These are phyloP conservation scores for Apodemus speciosus DNA, from an alignment of 2,113 vertebrate species.

Conservation along the genomic window DNA sequence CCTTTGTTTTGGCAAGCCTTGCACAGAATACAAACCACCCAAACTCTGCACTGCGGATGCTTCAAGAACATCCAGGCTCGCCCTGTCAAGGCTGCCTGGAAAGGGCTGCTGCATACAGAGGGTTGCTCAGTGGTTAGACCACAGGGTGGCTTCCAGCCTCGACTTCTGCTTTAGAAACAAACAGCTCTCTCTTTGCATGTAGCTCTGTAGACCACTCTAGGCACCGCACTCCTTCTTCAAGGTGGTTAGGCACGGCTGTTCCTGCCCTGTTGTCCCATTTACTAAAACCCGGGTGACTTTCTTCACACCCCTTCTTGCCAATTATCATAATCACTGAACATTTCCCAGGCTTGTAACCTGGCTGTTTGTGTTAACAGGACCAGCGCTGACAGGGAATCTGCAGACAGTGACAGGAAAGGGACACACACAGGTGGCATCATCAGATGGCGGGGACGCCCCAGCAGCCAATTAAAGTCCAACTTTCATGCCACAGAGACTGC, in stretches of 20 bases:
- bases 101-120: background rate
- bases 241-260: constrained; percentile 51
- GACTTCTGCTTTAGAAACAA: background rate
- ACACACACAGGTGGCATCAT: constrained; percentile 63
- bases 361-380: constrained; percentile 57
- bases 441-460: constrained; percentile 53
- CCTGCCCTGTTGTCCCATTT: constrained; percentile 49
- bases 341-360: constrained; percentile 65
- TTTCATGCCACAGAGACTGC: constrained; percentile 34
- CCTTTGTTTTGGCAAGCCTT: background rate
- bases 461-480: constrained; percentile 71
- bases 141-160: background rate
- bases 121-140: background rate
- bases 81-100: background rate
- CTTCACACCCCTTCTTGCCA: constrained; percentile 62
- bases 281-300: constrained; percentile 52
- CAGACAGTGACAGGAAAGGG: constrained; percentile 59
- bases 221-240: constrained; percentile 62
- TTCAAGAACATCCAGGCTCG: background rate
- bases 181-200: constrained; percentile 45
- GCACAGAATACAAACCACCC: background rate
- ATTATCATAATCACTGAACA: constrained; percentile 59
- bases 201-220: constrained; percentile 27
- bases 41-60: background rate
- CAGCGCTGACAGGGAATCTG: constrained; percentile 59